Percentiles rank a stretch among this genome's conserved stretches.
phyloP scores from a whole-genome alignment of 1,140 invertebrate genomes.

The Cydia amplana region DNA sequence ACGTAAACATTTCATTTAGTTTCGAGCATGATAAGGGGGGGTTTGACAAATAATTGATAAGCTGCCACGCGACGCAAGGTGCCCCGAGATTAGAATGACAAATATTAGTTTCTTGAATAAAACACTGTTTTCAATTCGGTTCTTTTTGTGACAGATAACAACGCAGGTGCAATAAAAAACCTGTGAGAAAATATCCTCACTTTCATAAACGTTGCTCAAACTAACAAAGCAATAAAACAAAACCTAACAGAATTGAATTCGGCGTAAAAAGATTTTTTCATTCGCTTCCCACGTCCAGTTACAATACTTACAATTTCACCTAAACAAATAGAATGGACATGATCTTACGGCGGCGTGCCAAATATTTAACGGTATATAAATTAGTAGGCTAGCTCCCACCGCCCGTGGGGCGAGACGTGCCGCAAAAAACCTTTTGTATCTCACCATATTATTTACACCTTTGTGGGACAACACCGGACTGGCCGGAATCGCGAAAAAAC shows the following conservation, averaged over 20 bases:
- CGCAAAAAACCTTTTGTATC: slow-evolving; percentile 49
- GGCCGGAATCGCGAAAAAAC: slow-evolving; percentile 41
- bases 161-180: slow-evolving; percentile 41
- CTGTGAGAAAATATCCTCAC: slow-evolving; percentile 8
- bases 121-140: slow-evolving; percentile 34
- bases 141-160: slow-evolving; percentile 37
- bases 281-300: slow-evolving; percentile 56
- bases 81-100: slow-evolving; percentile 50
- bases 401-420: slow-evolving; percentile 45
- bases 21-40: slow-evolving; percentile 24
- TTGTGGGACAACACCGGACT: slow-evolving; percentile 32
- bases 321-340: slow-evolving; percentile 62
- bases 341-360: slow-evolving; percentile 47
- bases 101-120: slow-evolving; percentile 47
- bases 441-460: slow-evolving; percentile 61
- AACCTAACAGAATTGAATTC: slow-evolving; percentile 57
- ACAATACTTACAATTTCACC: slow-evolving; percentile 65
- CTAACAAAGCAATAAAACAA: slow-evolving; percentile 52
- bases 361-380: slow-evolving; percentile 62
- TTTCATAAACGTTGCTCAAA: slow-evolving; percentile 27
- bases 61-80: slow-evolving; percentile 43
- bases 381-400: slow-evolving; percentile 40
- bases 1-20: slow-evolving; percentile 28
- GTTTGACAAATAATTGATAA: slow-evolving; percentile 46
- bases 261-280: slow-evolving; percentile 40